Conservation (phyloP, 1,140 invertebrate species). For the Drosophila lowei region DNA sequence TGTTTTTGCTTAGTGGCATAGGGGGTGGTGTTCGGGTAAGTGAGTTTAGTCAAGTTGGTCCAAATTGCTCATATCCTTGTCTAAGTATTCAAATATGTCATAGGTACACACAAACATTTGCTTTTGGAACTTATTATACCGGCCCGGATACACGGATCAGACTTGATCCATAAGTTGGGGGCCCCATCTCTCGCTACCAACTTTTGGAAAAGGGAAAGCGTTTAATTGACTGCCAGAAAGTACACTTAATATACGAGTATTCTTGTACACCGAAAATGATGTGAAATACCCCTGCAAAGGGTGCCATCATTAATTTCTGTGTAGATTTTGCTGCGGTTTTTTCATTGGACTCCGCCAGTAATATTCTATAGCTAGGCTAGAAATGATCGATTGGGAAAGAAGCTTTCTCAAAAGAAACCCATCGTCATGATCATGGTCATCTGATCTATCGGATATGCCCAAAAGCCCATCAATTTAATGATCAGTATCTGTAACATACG, state of each 20-base stretch:
- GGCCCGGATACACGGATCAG: slow-evolving; percentile 13
- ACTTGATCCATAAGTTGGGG: slow-evolving; percentile 4
- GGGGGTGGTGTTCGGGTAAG: background rate
- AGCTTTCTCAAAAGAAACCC: too few species aligned
- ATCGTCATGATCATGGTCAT: too few species aligned
- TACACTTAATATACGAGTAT: slow-evolving; percentile 26
- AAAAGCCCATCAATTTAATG: too few species aligned
- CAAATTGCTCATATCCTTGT: slow-evolving; percentile 67
- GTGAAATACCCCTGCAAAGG: slow-evolving; percentile 30
- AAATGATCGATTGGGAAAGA: too few species aligned
- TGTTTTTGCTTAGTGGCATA: slow-evolving; percentile 1
- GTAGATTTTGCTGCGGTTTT: too few species aligned
- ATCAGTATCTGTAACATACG: too few species aligned
- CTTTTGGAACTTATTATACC: slow-evolving; percentile 30
- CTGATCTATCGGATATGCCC: too few species aligned
- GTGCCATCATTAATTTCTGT: too few species aligned
- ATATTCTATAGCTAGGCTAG: too few species aligned
- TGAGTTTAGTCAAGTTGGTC: slow-evolving; percentile 48
- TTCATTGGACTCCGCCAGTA: too few species aligned
- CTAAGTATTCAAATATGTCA: slow-evolving; percentile 24
- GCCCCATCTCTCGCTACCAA: slow-evolving; percentile 17
- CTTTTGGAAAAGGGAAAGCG: slow-evolving; percentile 37
- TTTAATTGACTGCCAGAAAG: slow-evolving; percentile 61
- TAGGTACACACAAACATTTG: slow-evolving; percentile 51
- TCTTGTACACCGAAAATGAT: slow-evolving; percentile 24